phyloP scores from a whole-genome alignment of 1,140 invertebrate genomes.

The Brachionus asplanchnoidis region DNA sequence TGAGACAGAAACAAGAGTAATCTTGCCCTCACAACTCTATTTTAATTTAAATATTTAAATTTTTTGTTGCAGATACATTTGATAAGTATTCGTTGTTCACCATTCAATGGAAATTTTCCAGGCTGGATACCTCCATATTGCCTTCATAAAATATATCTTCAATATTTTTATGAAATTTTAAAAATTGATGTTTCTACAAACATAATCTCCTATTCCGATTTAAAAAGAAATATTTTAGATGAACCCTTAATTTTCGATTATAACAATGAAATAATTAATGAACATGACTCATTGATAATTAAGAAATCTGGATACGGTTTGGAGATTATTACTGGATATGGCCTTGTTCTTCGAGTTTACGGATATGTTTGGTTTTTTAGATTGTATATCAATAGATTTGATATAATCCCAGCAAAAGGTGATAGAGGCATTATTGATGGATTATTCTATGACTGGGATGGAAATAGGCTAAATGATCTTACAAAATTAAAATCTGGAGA shows the following conservation, averaged over 20 bases:
- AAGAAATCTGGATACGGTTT: not conserved
- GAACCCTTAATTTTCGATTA: not conserved
- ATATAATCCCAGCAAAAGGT: not conserved
- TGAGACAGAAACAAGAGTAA: conserved; percentile 1
- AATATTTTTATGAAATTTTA: not conserved
- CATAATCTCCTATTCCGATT: not conserved
- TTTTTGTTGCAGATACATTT: not conserved
- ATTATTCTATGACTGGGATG: not conserved
- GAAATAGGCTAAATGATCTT: not conserved
- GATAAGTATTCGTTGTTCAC: not conserved
- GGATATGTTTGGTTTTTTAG: not conserved
- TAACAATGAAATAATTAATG: not conserved
- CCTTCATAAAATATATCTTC: not conserved
- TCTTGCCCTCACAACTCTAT: not conserved
- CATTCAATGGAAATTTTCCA: not conserved
- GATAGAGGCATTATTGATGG: not conserved
- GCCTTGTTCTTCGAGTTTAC: not conserved
- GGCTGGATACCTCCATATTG: not conserved
- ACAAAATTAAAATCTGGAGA: not conserved
- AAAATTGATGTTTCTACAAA: not conserved
- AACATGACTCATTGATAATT: not conserved
- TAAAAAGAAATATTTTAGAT: not conserved
- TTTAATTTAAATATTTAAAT: not conserved
- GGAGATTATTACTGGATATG: not conserved
- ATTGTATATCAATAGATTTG: not conserved